Conservation (phyloP, 2,113 vertebrate species). For the Pycnonotus jocosus region DNA sequence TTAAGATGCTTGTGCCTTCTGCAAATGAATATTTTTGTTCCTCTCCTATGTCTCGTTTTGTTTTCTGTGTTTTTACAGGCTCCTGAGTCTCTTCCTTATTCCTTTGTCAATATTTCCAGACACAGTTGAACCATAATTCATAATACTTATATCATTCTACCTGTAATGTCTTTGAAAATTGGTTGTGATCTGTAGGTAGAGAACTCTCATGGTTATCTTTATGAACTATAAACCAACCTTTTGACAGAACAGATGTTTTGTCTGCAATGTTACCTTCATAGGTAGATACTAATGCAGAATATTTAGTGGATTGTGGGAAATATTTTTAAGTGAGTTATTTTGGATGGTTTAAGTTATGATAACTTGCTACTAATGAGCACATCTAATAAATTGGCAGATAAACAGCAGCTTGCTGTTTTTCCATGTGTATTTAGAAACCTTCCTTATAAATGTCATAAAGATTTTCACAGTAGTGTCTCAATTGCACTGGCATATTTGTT, state of each 20-base stretch:
- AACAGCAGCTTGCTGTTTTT: not conserved
- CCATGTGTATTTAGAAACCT: not conserved
- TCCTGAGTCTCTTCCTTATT: not conserved
- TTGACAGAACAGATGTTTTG: not conserved
- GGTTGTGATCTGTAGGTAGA: not conserved
- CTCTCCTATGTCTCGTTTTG: not conserved
- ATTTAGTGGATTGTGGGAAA: not conserved
- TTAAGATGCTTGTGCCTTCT: not conserved
- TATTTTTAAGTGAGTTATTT: not conserved
- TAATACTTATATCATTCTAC: not conserved
- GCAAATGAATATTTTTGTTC: not conserved
- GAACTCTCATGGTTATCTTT: not conserved
- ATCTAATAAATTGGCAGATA: not conserved
- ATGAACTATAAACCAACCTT: not conserved
- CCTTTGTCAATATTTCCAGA: not conserved
- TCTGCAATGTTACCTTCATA: not conserved
- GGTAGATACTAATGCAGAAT: not conserved
- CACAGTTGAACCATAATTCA: not conserved
- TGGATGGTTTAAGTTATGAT: not conserved
- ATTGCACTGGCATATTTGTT: not conserved
- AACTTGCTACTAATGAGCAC: not conserved
- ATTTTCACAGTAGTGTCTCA: not conserved
- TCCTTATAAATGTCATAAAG: not conserved
- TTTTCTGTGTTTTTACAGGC: not conserved
- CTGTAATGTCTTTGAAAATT: not conserved